Percentiles rank a stretch among this genome's conserved stretches.
phyloP scores from a whole-genome alignment of 2,113 vertebrate species.

The Corythoichthys intestinalis region DNA sequence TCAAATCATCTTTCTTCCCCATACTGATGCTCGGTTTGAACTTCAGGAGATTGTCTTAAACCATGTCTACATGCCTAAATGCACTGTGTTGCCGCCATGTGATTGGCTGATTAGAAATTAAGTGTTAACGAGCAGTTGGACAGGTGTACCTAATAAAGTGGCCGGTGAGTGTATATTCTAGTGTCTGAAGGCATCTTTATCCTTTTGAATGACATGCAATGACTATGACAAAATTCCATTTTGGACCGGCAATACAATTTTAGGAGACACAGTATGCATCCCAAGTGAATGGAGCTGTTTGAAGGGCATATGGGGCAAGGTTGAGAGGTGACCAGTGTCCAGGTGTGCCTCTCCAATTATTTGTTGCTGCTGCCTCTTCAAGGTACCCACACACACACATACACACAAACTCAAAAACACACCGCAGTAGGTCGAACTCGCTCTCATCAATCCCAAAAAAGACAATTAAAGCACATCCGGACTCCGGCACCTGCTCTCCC shows the following conservation, averaged over 20 bases:
- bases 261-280: conserved; percentile 19
- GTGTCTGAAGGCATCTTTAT: conserved; percentile 43
- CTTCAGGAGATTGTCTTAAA: no score
- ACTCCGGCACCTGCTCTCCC: conserved; percentile 56
- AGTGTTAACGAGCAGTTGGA: no score
- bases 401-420: conserved; percentile 20
- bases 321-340: conserved; percentile 60
- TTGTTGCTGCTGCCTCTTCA: conserved; percentile 38
- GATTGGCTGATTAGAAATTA: no score
- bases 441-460: conserved; percentile 40
- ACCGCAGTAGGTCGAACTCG: conserved; percentile 18
- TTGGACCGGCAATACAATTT: conserved; percentile 18
- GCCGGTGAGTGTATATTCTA: no score
- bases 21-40: no score
- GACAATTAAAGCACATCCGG: conserved; percentile 50
- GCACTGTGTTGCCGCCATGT: no score
- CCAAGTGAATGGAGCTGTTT: conserved; percentile 47
- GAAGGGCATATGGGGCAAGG: conserved; percentile 53
- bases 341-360: conserved; percentile 69
- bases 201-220: conserved; percentile 32
- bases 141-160: no score
- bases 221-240: conserved; percentile 5
- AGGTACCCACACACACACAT: conserved; percentile 20
- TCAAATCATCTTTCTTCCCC: no score
- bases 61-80: no score